phyloP scores from a whole-genome alignment of 23 tunicate genomes.

The Trididemnum nubilum region DNA sequence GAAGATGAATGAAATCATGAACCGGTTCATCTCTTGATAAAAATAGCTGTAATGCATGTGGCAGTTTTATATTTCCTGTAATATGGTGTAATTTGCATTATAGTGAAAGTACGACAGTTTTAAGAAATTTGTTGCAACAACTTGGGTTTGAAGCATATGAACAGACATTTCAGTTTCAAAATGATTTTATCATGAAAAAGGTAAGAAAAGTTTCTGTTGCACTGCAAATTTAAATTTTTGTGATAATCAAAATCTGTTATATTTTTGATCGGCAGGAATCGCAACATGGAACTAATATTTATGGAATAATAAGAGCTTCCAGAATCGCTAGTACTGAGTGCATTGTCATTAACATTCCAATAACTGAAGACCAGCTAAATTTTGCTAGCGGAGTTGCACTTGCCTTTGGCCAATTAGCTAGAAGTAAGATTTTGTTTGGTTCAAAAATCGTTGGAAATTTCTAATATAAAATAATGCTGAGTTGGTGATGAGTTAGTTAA shows the following conservation, averaged over 20 bases:
- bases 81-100: no score
- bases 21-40: no score
- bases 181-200: constrained; percentile 6
- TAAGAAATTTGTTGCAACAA: constrained; percentile 12
- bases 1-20: no score
- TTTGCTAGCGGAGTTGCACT: constrained; percentile 61
- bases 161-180: constrained; percentile 52
- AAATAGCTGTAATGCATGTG: no score
- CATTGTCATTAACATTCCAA: constrained; percentile 76
- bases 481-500: no score
- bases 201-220: neutral
- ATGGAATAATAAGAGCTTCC: constrained; percentile 68
- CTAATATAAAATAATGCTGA: no score
- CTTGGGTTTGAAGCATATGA: constrained; percentile 53
- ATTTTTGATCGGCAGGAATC: neutral
- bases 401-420: constrained; percentile 48
- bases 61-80: no score
- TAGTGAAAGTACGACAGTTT: neutral
- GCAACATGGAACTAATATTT: constrained; percentile 74
- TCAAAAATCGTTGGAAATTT: no score
- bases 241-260: no score
- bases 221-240: no score
- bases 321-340: constrained; percentile 71
- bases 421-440: constrained; percentile 55
- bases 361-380: constrained; percentile 26